Base-by-base conservation (phyloP, 2,797 vertebrate genomes). In the Hippopotamyrus pictus region DNA sequence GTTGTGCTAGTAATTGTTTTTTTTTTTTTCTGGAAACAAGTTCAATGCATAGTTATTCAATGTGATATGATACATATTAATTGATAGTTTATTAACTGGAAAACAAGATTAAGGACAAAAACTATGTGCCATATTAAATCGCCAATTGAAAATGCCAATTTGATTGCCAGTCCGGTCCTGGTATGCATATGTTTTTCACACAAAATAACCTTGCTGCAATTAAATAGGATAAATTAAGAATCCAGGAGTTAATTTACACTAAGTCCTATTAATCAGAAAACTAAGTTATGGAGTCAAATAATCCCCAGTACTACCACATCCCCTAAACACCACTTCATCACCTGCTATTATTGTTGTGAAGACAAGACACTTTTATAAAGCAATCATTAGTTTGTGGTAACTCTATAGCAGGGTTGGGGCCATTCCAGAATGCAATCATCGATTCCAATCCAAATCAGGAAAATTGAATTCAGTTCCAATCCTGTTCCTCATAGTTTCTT, bases 1-100 rank as follows among this genome's bases (percentile, higher is more conserved):
- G 11, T 88, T 33, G 57, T 86, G 69, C 37, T 88, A 84, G 69
- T 92, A 7, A 92, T 90, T 91, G 54, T 19, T 41, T 46, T 84
- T 62, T 46, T 84, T 62, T 83, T 33, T 84, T 37, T 14, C 37
- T 29, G 29, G 46, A 25, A 86, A 54, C 5, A 86, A 33, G 33
- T n/a, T 84, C 44, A 44, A 76, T 19, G 69, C 41, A 41, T 37
- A 14, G 1, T 76, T 14, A 33, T 37, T 33, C 69, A 76, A 9
- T 7, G 37, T 79, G 3, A 19, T 79, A 79, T 79, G 69, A 44
- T 41, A 41, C 2, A 79, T 79, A 9, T 79, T 79, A 79, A 76
- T 76, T 76, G 33, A 41, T 3, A 19, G 37, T 41, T 44, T 41
- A 19, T 79, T 79, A n/a, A 9, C 33, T 79, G 73, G 37, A 41